Percentiles rank a stretch among this genome's conserved stretches.
Evolutionary conservation across 30 jellyfish, hydroid and myxozoan species (phyloP).

Genomic region (Chrysaora quinquecirrha): DNA sequence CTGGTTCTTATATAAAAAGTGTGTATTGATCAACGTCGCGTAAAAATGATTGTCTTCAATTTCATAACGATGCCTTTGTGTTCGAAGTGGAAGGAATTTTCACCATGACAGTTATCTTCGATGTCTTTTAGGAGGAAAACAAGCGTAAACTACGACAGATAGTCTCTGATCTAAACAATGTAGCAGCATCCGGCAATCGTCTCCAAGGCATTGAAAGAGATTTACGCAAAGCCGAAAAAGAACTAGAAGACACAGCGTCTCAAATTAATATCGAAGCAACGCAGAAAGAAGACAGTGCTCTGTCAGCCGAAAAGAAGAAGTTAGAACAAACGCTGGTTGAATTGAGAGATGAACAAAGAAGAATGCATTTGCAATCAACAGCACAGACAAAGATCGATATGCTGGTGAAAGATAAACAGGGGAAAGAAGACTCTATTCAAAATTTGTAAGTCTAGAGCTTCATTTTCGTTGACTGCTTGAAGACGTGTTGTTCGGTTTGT

Average conservation of each 20-base stretch:
- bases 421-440: constrained; percentile 67
- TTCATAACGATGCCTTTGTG: no score
- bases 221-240: constrained; percentile 47
- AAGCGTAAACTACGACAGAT: constrained; percentile 52
- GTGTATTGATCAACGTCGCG: no score
- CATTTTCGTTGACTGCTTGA: no score
- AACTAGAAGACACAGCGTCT: constrained; percentile 51
- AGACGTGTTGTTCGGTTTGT: no score
- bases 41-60: no score
- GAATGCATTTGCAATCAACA: constrained; percentile 71
- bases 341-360: constrained; percentile 73
- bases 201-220: constrained; percentile 76
- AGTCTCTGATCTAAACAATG: constrained; percentile 44
- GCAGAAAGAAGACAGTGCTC: constrained; percentile 32
- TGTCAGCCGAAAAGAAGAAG: constrained; percentile 48
- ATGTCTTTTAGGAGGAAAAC: constrained; percentile 73
- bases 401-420: constrained; percentile 74
- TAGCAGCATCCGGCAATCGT: constrained; percentile 72
- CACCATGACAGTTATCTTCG: no score
- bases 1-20: no score
- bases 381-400: constrained; percentile 83
- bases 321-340: constrained; percentile 35
- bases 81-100: no score
- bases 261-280: constrained; percentile 22
- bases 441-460: constrained; percentile 83